Conservation (phyloP, 2,888 invertebrate genomes). For the Parnassius apollo region DNA sequence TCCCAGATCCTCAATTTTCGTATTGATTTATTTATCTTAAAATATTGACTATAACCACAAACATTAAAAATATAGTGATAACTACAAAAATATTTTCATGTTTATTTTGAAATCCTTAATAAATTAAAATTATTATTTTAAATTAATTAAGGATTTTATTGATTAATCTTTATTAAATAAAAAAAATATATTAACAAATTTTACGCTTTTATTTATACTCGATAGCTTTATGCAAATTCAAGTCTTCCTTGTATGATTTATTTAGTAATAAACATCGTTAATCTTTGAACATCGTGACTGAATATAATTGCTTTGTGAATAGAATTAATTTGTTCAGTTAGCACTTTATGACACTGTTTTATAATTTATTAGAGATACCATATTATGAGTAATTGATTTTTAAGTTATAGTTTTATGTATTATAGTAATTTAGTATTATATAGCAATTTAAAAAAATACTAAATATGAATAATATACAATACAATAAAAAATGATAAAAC, state of each 20-base stretch:
- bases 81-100: neutral
- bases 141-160: too few relatives aligned
- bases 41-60: too few relatives aligned
- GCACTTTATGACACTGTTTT: conserved; percentile 73
- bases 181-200: neutral
- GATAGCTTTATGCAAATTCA: conserved; percentile 59
- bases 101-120: neutral
- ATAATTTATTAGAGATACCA: conserved; percentile 60
- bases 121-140: neutral
- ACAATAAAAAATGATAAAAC: too few relatives aligned
- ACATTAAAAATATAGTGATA: conserved; percentile 16
- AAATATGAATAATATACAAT: too few relatives aligned
- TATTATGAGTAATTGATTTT: conserved; percentile 38
- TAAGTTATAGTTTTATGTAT: neutral
- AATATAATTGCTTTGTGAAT: conserved; percentile 75
- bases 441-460: too few relatives aligned
- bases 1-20: too few relatives aligned
- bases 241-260: conserved; percentile 61
- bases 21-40: too few relatives aligned
- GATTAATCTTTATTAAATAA: too few relatives aligned
- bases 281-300: conserved; percentile 73
- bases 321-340: conserved; percentile 72
- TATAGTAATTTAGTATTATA: too few relatives aligned
- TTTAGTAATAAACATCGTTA: conserved; percentile 63
- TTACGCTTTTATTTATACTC: neutral